Evolutionary conservation across 2,113 vertebrate genomes (phyloP).

Genomic region (Onychostruthus taczanowskii): DNA sequence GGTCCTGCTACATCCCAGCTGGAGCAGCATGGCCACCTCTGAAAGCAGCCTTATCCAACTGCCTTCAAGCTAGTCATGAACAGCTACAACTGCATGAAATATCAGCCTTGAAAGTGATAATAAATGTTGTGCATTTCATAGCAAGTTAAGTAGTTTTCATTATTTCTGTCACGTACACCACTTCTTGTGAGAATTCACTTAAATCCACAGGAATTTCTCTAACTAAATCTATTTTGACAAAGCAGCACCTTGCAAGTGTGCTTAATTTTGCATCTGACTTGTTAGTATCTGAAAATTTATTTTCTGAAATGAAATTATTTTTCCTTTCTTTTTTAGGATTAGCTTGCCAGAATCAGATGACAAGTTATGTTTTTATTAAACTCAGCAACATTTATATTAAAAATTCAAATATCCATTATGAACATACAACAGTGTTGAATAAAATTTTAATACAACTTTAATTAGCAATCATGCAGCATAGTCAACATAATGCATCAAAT

Average conservation of each 20-base stretch:
- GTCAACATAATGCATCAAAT: neutral
- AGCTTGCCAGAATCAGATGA: neutral
- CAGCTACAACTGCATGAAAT: neutral
- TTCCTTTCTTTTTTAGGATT: neutral
- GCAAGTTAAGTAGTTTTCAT: neutral
- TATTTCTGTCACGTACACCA: neutral
- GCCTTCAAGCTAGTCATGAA: neutral
- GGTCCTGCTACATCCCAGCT: neutral
- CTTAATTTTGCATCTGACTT: constrained; percentile 8
- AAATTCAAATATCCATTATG: neutral
- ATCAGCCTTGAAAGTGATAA: neutral
- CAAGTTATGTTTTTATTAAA: neutral
- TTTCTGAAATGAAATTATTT: neutral
- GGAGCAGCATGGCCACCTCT: neutral
- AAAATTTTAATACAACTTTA: neutral
- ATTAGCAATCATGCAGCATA: neutral
- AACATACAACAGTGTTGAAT: neutral
- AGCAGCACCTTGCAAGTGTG: neutral
- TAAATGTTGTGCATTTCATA: neutral
- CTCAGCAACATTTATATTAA: neutral
- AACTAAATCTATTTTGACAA: constrained; percentile 4
- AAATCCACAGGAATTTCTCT: neutral
- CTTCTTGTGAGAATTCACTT: neutral
- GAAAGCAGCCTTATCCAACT: neutral
- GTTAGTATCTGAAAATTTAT: neutral